These are phyloP conservation scores for Eristalinus sepulchralis DNA, from an alignment of 2,888 invertebrate species.

Conservation along the genomic window DNA sequence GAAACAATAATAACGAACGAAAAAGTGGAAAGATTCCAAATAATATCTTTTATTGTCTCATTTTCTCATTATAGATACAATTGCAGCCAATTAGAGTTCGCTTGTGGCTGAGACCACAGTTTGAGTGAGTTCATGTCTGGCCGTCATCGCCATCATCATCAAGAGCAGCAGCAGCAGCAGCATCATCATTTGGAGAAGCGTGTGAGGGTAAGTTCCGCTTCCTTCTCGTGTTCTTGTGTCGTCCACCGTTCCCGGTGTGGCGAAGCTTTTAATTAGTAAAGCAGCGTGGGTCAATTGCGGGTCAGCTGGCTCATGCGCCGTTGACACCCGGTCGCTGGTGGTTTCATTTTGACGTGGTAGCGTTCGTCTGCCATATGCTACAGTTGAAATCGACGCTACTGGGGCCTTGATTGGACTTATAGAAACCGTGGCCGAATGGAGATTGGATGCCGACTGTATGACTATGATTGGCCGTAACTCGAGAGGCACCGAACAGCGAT, in stretches of 20 bases:
- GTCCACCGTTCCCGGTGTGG: neutral
- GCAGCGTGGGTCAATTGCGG: conserved; percentile 32
- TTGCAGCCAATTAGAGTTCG: conserved; percentile 64
- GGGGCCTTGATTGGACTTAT: no score
- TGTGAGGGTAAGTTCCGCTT: conserved; percentile 52
- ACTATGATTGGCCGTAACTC: conserved; percentile 41
- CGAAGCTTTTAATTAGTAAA: conserved; percentile 59
- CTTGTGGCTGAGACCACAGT: conserved; percentile 50
- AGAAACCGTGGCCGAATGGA: neutral
- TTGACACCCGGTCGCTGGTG: conserved; percentile 25
- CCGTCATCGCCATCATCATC: conserved; percentile 8
- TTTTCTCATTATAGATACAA: conserved; percentile 68
- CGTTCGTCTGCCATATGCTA: neutral
- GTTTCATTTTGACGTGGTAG: neutral
- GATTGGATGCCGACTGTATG: neutral
- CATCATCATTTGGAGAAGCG: conserved; percentile 18
- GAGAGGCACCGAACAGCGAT: conserved; percentile 40
- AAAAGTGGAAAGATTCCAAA: conserved; percentile 19
- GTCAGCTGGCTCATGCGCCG: conserved; percentile 7
- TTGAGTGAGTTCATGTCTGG: conserved; percentile 46
- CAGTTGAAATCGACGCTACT: no score
- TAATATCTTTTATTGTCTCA: conserved; percentile 52
- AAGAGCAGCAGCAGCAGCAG: neutral
- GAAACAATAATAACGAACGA: conserved; percentile 24
- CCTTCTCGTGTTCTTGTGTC: conserved; percentile 9